A percentile compares a stretch with the other conserved stretches of the same genome.
Evolutionary conservation across 2,797 vertebrate species (phyloP).

Genomic region (Macrochelys suwanniensis): DNA sequence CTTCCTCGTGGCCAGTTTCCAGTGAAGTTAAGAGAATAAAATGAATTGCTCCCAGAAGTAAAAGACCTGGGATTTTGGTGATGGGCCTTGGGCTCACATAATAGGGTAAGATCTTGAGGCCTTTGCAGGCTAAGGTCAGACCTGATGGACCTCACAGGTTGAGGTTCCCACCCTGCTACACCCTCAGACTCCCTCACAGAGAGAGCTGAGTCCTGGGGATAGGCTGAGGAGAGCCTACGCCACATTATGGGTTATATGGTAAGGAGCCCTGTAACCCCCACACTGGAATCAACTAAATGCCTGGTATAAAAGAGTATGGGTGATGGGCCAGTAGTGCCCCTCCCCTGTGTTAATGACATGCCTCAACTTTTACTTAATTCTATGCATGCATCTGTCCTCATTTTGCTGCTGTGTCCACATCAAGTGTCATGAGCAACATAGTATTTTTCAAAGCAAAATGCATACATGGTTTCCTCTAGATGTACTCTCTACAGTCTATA

Average conservation of each 20-base stretch:
- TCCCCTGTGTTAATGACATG: background rate
- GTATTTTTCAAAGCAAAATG: constrained; percentile 40
- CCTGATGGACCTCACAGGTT: no score
- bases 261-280: background rate
- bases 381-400: background rate
- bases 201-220: background rate
- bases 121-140: background rate
- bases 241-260: background rate
- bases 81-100: background rate
- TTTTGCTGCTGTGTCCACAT: background rate
- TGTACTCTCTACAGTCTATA: background rate
- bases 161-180: background rate
- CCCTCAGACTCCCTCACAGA: background rate
- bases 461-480: background rate
- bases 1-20: background rate
- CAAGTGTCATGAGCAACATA: background rate
- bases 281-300: background rate
- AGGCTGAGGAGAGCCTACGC: background rate
- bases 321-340: background rate
- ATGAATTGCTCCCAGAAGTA: background rate
- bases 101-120: background rate
- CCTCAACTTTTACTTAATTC: background rate
- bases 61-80: background rate
- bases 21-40: background rate
- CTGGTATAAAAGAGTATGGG: background rate